Conservation (phyloP, 2,888 invertebrate genomes). For the Schrankia costaestrigalis region DNA sequence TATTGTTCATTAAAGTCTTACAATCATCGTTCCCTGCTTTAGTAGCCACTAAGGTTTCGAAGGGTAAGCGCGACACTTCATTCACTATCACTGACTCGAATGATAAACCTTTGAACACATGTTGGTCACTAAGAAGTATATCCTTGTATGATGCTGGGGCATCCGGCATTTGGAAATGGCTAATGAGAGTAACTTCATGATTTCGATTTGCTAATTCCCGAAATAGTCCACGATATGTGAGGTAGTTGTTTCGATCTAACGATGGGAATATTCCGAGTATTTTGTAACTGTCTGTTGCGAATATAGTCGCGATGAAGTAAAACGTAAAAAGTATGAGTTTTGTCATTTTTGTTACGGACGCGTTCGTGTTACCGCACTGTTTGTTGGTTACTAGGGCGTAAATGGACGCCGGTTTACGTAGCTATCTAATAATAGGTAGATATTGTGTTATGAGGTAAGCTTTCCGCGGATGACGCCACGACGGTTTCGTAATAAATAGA, state of each 20-base stretch:
- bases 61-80: conserved; percentile 71
- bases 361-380: conserved; percentile 60
- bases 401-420: conserved; percentile 58
- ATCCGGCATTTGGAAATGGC: conserved; percentile 69
- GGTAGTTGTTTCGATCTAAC: conserved; percentile 72
- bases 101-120: conserved; percentile 65
- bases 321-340: conserved; percentile 47
- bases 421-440: conserved; percentile 74
- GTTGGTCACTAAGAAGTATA: conserved; percentile 67
- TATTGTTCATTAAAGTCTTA: conserved; percentile 71
- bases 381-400: conserved; percentile 67
- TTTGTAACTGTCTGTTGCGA: conserved; percentile 60
- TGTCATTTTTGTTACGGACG: conserved; percentile 53
- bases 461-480: conserved; percentile 57
- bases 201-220: conserved; percentile 72
- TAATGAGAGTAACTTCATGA: conserved; percentile 78
- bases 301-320: conserved; percentile 51
- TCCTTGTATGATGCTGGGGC: conserved; percentile 78
- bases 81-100: conserved; percentile 73
- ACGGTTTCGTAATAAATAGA: conserved; percentile 66
- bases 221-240: conserved; percentile 73
- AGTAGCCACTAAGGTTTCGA: conserved; percentile 69
- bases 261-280: conserved; percentile 80
- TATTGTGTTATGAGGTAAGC: conserved; percentile 76
- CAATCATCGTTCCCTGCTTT: conserved; percentile 76